Conservation (phyloP, 2,888 invertebrate genomes). For the Lamproptera curius region DNA sequence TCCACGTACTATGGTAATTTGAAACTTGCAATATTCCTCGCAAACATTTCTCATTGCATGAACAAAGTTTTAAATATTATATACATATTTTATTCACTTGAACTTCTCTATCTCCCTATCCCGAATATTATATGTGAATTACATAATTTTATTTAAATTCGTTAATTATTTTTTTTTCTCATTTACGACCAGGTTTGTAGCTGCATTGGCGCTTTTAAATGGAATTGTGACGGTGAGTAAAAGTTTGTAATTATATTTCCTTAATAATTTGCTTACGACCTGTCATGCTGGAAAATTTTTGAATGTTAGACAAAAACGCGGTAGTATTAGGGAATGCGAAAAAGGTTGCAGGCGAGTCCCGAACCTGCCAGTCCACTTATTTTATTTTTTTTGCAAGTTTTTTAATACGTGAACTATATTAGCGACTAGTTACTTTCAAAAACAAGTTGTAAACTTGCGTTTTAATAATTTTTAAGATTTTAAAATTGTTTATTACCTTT, state of each 20-base stretch:
- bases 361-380: constrained; percentile 54
- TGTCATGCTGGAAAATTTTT: constrained; percentile 29
- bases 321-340: constrained; percentile 48
- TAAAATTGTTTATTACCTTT: neutral
- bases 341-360: constrained; percentile 33
- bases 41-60: too few relatives aligned
- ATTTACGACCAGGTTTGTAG: constrained; percentile 58
- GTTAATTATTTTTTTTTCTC: too few relatives aligned
- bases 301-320: constrained; percentile 38
- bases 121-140: too few relatives aligned
- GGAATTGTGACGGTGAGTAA: constrained; percentile 61
- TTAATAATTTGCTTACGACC: constrained; percentile 18
- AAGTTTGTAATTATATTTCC: constrained; percentile 25
- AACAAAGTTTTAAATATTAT: too few relatives aligned
- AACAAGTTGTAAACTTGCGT: too few relatives aligned
- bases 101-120: too few relatives aligned
- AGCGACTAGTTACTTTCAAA: too few relatives aligned
- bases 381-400: constrained; percentile 67
- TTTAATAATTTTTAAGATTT: neutral
- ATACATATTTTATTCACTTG: neutral
- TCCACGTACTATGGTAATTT: constrained; percentile 68
- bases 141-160: too few relatives aligned
- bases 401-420: constrained; percentile 47
- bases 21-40: constrained; percentile 1
- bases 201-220: constrained; percentile 54